Percentiles rank a stretch among this genome's conserved stretches.
These are phyloP conservation scores for Stenurella melanura DNA, from an alignment of 2,888 invertebrate genomes.

Conservation along the genomic window DNA sequence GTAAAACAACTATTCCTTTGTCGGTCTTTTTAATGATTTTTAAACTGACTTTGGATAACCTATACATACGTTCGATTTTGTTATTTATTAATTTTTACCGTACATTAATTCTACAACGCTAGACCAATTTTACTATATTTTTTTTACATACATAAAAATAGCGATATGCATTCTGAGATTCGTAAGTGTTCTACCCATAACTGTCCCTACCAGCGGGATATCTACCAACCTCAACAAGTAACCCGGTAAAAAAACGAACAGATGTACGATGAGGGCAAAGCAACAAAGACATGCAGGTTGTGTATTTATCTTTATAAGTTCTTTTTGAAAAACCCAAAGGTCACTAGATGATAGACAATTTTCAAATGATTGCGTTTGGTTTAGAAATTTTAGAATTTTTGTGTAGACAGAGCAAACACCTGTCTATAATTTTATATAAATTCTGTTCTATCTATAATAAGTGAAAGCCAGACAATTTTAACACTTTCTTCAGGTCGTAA, in stretches of 20 bases:
- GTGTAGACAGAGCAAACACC: too few species aligned
- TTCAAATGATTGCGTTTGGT: background rate
- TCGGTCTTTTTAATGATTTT: too few species aligned
- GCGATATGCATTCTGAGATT: background rate
- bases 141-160: background rate
- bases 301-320: slow-evolving; percentile 12
- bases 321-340: background rate
- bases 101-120: too few species aligned
- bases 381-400: background rate
- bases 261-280: slow-evolving; percentile 17
- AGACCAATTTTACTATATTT: background rate
- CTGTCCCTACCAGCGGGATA: slow-evolving; percentile 10
- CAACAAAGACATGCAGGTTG: slow-evolving; percentile 33
- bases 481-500: too few species aligned
- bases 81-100: too few species aligned
- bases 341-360: slow-evolving; percentile 10
- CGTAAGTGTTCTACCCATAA: background rate
- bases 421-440: too few species aligned
- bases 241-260: slow-evolving; percentile 24
- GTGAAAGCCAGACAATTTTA: too few species aligned
- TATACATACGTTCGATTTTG: too few species aligned
- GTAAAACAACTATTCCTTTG: too few species aligned
- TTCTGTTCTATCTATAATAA: too few species aligned
- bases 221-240: slow-evolving; percentile 13
- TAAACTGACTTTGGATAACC: too few species aligned